These are phyloP conservation scores for Trachelus stipa DNA, from an alignment of 2,888 invertebrate genomes.

Conservation along the genomic window DNA sequence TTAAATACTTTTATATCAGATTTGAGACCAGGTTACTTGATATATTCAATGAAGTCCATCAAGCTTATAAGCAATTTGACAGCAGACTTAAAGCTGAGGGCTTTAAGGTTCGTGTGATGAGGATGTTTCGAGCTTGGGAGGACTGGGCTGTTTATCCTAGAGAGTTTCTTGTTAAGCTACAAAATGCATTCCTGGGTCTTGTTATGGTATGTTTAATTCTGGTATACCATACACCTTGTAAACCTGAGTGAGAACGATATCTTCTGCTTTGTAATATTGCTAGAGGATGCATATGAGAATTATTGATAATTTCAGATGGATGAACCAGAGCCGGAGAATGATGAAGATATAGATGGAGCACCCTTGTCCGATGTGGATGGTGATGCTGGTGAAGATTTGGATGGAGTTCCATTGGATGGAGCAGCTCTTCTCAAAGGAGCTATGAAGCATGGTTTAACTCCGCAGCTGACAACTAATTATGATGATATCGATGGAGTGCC, in stretches of 20 bases:
- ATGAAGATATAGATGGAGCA: slow-evolving; percentile 79
- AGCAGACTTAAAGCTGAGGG: slow-evolving; percentile 95
- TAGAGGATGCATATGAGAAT: no score
- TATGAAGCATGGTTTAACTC: slow-evolving; percentile 68
- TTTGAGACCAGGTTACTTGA: slow-evolving; percentile 85
- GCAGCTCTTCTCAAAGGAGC: slow-evolving; percentile 83
- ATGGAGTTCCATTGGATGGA: slow-evolving; percentile 80
- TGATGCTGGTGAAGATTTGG: slow-evolving; percentile 69
- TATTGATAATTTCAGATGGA: slow-evolving; percentile 40
- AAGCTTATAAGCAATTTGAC: slow-evolving; percentile 80
- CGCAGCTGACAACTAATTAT: slow-evolving; percentile 64
- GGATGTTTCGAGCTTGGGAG: slow-evolving; percentile 96
- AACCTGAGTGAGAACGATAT: slow-evolving; percentile 3
- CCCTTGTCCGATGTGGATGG: slow-evolving; percentile 69
- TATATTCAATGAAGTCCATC: slow-evolving; percentile 81
- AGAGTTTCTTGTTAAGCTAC: slow-evolving; percentile 87
- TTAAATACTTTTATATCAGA: slow-evolving; percentile 65
- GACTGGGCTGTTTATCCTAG: slow-evolving; percentile 97
- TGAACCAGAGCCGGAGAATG: slow-evolving; percentile 67
- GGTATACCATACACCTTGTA: neutral
- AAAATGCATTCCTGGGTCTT: slow-evolving; percentile 91
- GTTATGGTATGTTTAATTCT: slow-evolving; percentile 52
- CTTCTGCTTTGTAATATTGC: no score
- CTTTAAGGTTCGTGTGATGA: slow-evolving; percentile 89
- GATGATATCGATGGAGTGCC: slow-evolving; percentile 80